These are phyloP conservation scores for Orthochromis indermauri DNA, from an alignment of 2,113 vertebrate genomes.

Conservation along the genomic window DNA sequence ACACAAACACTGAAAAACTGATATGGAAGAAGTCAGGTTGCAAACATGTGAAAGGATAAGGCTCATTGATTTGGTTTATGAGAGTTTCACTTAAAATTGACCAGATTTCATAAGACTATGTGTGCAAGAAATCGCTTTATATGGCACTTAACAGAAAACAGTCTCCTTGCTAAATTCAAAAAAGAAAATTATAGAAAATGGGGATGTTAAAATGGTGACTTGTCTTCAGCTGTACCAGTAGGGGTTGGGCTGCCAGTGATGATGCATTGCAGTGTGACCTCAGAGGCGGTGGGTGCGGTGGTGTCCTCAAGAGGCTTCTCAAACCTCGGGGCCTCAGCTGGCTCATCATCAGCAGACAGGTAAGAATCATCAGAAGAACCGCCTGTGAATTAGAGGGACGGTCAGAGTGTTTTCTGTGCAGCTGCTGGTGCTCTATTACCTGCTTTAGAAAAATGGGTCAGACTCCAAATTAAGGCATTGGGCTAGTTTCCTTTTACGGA, in stretches of 20 bases:
- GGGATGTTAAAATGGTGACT: not conserved
- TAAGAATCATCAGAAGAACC: constrained; percentile 84
- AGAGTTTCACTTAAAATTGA: not conserved
- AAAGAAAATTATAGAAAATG: not conserved
- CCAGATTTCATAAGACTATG: not conserved
- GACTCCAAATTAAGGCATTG: not conserved
- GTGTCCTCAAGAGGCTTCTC: constrained; percentile 76
- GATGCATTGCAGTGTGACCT: constrained; percentile 78
- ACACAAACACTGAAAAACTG: not conserved
- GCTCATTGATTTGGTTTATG: not conserved
- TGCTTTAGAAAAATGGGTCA: not conserved
- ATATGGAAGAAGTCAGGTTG: not conserved
- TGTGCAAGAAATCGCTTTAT: not conserved
- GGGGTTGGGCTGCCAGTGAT: constrained; percentile 78
- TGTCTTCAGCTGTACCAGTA: constrained; percentile 69
- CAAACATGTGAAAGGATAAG: not conserved
- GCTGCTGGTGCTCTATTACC: not conserved
- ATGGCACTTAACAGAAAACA: not conserved
- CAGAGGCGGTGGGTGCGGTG: constrained; percentile 52
- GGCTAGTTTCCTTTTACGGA: not conserved
- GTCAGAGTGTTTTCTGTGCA: not conserved
- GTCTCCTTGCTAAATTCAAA: not conserved
- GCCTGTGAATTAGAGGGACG: constrained; percentile 14
- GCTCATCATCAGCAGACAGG: constrained; percentile 81
- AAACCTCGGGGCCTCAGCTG: constrained; percentile 76